phyloP scores from a whole-genome alignment of 2,797 vertebrate genomes.

The Chelon auratus region DNA sequence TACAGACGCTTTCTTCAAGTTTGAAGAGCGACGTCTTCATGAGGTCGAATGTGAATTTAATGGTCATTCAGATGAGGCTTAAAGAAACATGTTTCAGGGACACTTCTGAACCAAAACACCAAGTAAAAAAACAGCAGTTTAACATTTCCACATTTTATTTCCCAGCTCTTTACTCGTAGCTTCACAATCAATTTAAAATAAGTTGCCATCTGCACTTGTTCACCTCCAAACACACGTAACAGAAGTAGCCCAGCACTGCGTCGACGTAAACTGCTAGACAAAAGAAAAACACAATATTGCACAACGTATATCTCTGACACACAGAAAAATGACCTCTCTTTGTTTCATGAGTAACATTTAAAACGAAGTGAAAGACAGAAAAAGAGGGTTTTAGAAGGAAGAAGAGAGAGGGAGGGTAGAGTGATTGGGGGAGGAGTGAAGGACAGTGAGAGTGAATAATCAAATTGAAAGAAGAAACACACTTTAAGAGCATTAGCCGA shows the following conservation, averaged over 20 bases:
- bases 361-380: conserved; percentile 24
- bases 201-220: conserved; percentile 23
- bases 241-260: conserved; percentile 31
- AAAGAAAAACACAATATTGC: conserved; percentile 28
- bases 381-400: conserved; percentile 41
- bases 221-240: conserved; percentile 41
- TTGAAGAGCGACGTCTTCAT: conserved; percentile 5
- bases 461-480: conserved; percentile 83
- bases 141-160: conserved; percentile 76
- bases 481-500: conserved; percentile 81
- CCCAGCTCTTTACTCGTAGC: conserved; percentile 41
- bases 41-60: conserved; percentile 17
- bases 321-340: not conserved
- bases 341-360: conserved; percentile 16
- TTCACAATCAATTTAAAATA: conserved; percentile 59
- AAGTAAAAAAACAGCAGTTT: conserved; percentile 31
- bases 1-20: conserved; percentile 5
- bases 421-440: conserved; percentile 24
- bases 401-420: conserved; percentile 9
- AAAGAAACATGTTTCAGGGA: not conserved
- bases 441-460: conserved; percentile 49
- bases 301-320: conserved; percentile 7
- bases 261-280: conserved; percentile 41
- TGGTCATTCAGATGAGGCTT: not conserved
- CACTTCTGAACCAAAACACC: not conserved